Base-by-base conservation (phyloP, 92 coral and sea anemone species). In the Pocillopora grandis region DNA sequence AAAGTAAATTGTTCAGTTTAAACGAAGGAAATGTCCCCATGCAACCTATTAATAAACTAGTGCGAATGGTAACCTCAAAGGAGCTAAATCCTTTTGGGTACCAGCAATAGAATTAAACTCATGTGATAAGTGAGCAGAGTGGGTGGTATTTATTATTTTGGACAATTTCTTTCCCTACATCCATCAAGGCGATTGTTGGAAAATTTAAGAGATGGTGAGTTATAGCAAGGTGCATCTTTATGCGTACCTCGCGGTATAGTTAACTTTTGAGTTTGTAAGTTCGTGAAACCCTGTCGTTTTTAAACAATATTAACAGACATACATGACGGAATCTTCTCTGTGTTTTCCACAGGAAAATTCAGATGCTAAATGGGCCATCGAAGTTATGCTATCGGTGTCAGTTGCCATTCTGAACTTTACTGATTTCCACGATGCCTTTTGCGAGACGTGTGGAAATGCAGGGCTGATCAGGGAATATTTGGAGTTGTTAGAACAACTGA, bases 361-460 rank as follows among this genome's bases (percentile, higher is more conserved):
- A 31, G 77, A 87, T 49, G 79, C 67, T 5, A 88, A 76, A 21
- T 85, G 71, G 84, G 88, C 90, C 2, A 61, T 89, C 57, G 87
- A 75, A 69, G 87, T 91, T 23, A 83, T 88, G 78, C 80, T 80
- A 58, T 66, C 82, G 7, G 33, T 86, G 13, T 49, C 88, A 12
- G 57, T 62, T 35, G 65, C 92, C 62, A 76, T 42, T 80, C 80
- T 91, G 27, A 91, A 85, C 74, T 85, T 88, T 72, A 70, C 94
- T 65, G 94, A 91, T 80, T 58, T 60, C 20, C 79, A 80, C 66
- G 88, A 91, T 78, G 84, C 62, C 9, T 91, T 80, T 67, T 88
- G 92, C 63, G 65, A 78, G 58, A 84, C 85, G 9, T 91, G 92
- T 61, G 92, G 94, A 12, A 76, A 66, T 42, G 84, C 55, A 11